Base-by-base conservation (phyloP, 2,888 invertebrate genomes). In the Schizaphis graminum region DNA sequence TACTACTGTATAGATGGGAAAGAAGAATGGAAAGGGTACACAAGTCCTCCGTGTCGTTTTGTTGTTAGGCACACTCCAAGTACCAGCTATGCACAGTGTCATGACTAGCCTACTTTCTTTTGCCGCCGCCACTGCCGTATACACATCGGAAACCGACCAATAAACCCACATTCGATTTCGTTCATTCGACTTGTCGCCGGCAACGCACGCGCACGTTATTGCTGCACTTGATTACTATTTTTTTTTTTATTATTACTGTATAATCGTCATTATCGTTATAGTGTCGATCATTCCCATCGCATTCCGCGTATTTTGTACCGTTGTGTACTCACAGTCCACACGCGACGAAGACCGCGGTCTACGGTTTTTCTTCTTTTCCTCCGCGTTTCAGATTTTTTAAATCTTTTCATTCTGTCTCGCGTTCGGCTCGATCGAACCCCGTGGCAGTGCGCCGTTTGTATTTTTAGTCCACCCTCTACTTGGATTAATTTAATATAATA, bases 81-180 rank as follows among this genome's bases (percentile, higher is more conserved):
- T 41, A 10, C 77, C n/a, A 77, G 77, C 21, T 21, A 77, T 21
- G 21, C 35, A 26, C 24, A 41, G 84, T 56, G 57, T 77, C 26
- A 57, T 53, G 24, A 44, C 41, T 94, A 93, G 90, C 94, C 94
- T 94, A 94, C 94, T 94, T 94, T 94, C 94, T 94, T 94, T 86
- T 90, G 90, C 92, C 88, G 88, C 49, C 61, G 86, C 47, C 89
- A 35, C 92, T 49, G 61, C 57, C 84, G 57, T 67, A 94, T 91
- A 85, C 90, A 53, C 85, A 86, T 90, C 90, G 90, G 85, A 91
- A 90, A 94, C 94, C 94, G 94, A 94, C 94, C 94, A 94, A 94
- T 94, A 94, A 94, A 94, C 94, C 94, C 94, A 93, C 94, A 91
- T 94, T 94, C 94, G 94, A 90, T 94, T 94, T 94, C 94, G 94